Conservation (phyloP, 2,113 vertebrate genomes). For the Calidris pugnax region DNA sequence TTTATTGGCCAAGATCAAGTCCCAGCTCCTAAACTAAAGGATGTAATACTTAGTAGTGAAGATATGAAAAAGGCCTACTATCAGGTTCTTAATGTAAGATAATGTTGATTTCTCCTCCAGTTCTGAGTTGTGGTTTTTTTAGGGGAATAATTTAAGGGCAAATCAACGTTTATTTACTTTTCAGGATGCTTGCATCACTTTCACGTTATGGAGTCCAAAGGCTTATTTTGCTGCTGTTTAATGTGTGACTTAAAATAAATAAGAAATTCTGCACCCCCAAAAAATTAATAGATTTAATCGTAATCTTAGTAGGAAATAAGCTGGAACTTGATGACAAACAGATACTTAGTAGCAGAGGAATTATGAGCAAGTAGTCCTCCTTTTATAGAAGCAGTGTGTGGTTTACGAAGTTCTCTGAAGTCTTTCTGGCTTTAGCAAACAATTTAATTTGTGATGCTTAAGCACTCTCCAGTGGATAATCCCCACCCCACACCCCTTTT, state of each 20-base stretch:
- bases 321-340: neutral
- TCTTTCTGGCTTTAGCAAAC: neutral
- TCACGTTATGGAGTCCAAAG: neutral
- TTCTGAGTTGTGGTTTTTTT: neutral
- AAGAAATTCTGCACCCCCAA: neutral
- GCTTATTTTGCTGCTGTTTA: conserved; percentile 27
- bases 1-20: conserved; percentile 94
- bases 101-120: neutral
- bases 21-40: conserved; percentile 95
- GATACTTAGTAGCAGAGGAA: neutral
- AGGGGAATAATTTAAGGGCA: neutral
- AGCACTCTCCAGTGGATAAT: neutral
- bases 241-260: conserved; percentile 3
- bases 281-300: neutral
- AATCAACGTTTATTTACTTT: neutral
- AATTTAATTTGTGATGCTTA: neutral
- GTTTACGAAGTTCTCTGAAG: neutral
- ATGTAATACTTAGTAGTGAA: conserved; percentile 82
- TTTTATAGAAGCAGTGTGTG: neutral
- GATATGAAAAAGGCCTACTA: conserved; percentile 89
- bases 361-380: neutral
- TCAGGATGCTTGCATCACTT: neutral
- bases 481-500: accelerated
- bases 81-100: conserved; percentile 85
- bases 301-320: neutral